Evolutionary conservation across 37 sponge, comb jelly and placozoan species (phyloP).

Genomic region (Halichondria panicea): DNA sequence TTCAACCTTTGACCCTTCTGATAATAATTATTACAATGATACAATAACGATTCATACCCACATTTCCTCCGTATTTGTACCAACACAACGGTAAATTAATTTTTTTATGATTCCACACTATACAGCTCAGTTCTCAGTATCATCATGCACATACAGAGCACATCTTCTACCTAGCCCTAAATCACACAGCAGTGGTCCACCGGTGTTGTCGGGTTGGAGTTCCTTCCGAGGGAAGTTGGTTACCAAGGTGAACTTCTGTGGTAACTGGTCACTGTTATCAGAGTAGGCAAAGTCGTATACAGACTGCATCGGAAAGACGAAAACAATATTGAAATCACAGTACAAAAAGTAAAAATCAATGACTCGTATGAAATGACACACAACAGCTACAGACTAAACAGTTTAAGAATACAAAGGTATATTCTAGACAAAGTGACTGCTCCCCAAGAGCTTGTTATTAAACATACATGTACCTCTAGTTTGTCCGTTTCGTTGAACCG

Average conservation of each 20-base stretch:
- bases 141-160: constrained; percentile 68
- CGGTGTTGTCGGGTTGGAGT: constrained; percentile 30
- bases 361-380: too few species aligned
- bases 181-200: constrained; percentile 60
- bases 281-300: constrained; percentile 75
- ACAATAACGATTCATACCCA: too few species aligned
- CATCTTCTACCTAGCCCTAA: constrained; percentile 55
- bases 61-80: too few species aligned
- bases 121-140: constrained; percentile 6
- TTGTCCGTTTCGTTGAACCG: constrained; percentile 47
- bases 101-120: neutral
- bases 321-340: neutral
- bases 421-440: too few species aligned
- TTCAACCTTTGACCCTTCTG: too few species aligned
- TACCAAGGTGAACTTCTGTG: constrained; percentile 34
- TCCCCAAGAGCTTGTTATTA: too few species aligned
- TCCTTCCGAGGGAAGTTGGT: constrained; percentile 73
- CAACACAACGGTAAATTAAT: too few species aligned
- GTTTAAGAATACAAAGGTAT: too few species aligned
- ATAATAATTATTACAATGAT: too few species aligned
- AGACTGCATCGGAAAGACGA: constrained; percentile 21
- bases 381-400: too few species aligned
- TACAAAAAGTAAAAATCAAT: too few species aligned
- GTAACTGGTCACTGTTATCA: constrained; percentile 19
- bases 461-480: constrained; percentile 35